A percentile compares a stretch with the other conserved stretches of the same genome.
Evolutionary conservation across 2,797 vertebrate genomes (phyloP).

Genomic region (Lacerta bilineata): DNA sequence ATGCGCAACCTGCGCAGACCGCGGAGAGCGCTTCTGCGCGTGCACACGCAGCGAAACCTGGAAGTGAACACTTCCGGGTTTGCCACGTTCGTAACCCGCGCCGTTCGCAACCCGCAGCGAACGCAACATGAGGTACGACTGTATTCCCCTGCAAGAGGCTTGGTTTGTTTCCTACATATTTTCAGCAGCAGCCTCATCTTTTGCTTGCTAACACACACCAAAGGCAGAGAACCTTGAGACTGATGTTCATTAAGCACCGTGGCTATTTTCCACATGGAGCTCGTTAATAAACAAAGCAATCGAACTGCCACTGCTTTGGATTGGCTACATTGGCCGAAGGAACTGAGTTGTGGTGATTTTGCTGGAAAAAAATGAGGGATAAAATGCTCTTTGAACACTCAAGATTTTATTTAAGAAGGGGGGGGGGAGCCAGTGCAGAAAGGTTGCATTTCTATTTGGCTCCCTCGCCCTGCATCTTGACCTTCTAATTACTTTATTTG

Average conservation of each 20-base stretch:
- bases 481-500: conserved; percentile 89
- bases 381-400: conserved; percentile 82
- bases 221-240: background rate
- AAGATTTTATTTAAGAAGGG: conserved; percentile 53
- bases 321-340: conserved; percentile 78
- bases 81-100: too few species aligned
- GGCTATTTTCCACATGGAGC: conserved; percentile 70
- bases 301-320: conserved; percentile 74
- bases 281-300: conserved; percentile 74
- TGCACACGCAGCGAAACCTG: too few species aligned
- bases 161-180: background rate
- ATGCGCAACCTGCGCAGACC: too few species aligned
- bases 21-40: too few species aligned
- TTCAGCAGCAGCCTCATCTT: background rate
- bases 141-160: background rate
- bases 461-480: conserved; percentile 84
- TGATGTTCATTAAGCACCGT: conserved; percentile 43
- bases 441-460: conserved; percentile 83
- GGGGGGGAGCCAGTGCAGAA: conserved; percentile 72
- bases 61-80: too few species aligned
- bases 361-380: conserved; percentile 75
- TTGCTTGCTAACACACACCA: background rate
- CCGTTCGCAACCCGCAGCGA: too few species aligned
- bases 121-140: too few species aligned
- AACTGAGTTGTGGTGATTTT: conserved; percentile 54